Conservation (phyloP, 2,888 invertebrate species). For the Scaptomyza parva region DNA sequence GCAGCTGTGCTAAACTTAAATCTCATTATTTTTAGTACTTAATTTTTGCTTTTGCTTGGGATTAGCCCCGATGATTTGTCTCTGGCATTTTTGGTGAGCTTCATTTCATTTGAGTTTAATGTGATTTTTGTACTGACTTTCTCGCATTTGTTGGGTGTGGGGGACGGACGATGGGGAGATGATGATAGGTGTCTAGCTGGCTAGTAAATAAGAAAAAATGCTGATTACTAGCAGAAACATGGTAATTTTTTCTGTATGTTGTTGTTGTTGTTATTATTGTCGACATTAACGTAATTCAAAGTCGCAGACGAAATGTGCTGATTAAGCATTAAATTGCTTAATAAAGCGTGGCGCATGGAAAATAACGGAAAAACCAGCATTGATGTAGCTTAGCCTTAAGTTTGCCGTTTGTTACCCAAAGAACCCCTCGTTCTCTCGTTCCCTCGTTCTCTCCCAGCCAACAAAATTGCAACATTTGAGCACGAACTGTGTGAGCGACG, state of each 20-base stretch:
- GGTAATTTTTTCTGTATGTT: conserved; percentile 38
- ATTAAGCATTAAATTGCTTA: conserved; percentile 70
- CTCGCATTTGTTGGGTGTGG: conserved; percentile 32
- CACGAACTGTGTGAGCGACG: conserved; percentile 41
- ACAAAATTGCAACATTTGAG: conserved; percentile 44
- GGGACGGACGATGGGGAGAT: background rate
- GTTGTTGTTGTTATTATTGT: conserved; percentile 16
- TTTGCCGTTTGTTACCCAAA: background rate
- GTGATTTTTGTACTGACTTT: conserved; percentile 57
- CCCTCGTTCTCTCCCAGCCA: background rate
- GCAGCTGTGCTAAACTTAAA: conserved; percentile 27
- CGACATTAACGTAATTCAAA: conserved; percentile 62
- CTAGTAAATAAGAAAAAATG: conserved; percentile 39
- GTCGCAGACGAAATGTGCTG: conserved; percentile 58
- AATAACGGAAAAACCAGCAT: conserved; percentile 55
- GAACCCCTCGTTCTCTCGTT: background rate
- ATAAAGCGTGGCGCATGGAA: conserved; percentile 72
- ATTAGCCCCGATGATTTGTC: conserved; percentile 35
- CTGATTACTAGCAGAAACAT: conserved; percentile 55
- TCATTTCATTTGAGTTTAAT: conserved; percentile 43
- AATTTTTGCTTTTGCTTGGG: conserved; percentile 1
- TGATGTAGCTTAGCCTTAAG: conserved; percentile 17
- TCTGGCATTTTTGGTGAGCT: conserved; percentile 57
- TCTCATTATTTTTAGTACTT: conserved; percentile 8
- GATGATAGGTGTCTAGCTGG: conserved; percentile 32